phyloP scores from a whole-genome alignment of 2,888 invertebrate species.

The Meta bourneti region DNA sequence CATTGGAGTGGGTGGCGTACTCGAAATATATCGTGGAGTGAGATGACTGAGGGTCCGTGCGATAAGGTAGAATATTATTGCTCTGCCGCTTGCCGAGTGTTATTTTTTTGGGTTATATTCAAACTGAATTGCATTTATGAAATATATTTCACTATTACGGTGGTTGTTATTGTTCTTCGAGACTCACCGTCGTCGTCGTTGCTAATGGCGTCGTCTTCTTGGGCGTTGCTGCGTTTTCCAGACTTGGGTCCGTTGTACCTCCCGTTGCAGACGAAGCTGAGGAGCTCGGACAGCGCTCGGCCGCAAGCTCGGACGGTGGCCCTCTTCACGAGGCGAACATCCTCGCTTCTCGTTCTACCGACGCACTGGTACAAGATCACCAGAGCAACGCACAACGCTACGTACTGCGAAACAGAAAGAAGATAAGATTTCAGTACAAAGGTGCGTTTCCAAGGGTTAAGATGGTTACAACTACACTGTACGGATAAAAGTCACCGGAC shows the following conservation, averaged over 20 bases:
- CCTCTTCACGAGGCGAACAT: not conserved
- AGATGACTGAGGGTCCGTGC: too few relatives aligned
- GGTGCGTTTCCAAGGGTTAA: not conserved
- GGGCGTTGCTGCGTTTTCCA: not conserved
- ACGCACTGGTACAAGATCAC: not conserved
- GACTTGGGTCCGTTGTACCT: constrained; percentile 1
- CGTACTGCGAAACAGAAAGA: not conserved
- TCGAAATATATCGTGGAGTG: too few relatives aligned
- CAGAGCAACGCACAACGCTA: not conserved
- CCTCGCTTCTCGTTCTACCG: not conserved
- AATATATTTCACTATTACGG: too few relatives aligned
- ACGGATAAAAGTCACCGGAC: too few relatives aligned
- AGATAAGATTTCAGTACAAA: not conserved
- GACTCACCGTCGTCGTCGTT: not conserved
- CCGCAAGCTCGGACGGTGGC: constrained; percentile 11
- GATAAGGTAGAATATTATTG: too few relatives aligned
- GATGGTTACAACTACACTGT: not conserved
- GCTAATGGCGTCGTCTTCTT: too few relatives aligned
- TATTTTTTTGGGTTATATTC: too few relatives aligned
- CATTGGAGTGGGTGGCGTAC: too few relatives aligned
- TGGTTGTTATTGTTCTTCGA: too few relatives aligned
- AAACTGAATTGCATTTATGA: too few relatives aligned
- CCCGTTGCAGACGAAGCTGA: constrained; percentile 28
- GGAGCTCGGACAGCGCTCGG: not conserved
- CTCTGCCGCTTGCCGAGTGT: too few relatives aligned